Conservation (phyloP, 30 jellyfish, hydroid and myxozoan species). For the Sanderia malayensis region DNA sequence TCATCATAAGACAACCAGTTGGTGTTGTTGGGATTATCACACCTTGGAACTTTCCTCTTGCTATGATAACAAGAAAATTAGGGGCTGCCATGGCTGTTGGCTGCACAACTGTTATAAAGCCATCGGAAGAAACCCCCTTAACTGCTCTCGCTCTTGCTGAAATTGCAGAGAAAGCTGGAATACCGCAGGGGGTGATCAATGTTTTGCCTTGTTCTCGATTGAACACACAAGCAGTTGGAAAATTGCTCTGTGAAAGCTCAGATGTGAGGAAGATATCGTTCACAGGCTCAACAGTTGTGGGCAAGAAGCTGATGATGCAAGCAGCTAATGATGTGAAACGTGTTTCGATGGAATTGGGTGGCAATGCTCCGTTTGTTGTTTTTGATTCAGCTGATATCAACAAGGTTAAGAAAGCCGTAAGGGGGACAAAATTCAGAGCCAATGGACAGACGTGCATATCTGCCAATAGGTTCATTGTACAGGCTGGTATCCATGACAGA, state of each 20-base stretch:
- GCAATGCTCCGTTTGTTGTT: conserved; percentile 92
- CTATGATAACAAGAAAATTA: conserved; percentile 61
- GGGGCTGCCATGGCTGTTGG: conserved; percentile 92
- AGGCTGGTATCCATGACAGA: conserved; percentile 63
- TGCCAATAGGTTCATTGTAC: conserved; percentile 89
- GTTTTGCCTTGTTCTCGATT: conserved; percentile 62
- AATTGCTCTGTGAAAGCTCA: conserved; percentile 21
- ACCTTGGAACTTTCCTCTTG: conserved; percentile 87
- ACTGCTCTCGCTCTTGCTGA: conserved; percentile 73
- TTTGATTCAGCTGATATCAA: conserved; percentile 81
- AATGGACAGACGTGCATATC: conserved; percentile 95
- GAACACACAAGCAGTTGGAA: conserved; percentile 42
- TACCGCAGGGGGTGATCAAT: conserved; percentile 68
- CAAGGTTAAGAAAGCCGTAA: conserved; percentile 55
- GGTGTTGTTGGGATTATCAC: conserved; percentile 82
- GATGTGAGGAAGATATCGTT: conserved; percentile 67
- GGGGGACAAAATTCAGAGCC: conserved; percentile 74
- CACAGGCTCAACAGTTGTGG: conserved; percentile 95
- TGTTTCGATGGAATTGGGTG: conserved; percentile 93
- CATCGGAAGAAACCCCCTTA: conserved; percentile 83
- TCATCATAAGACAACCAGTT: conserved; percentile 63
- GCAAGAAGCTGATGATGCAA: conserved; percentile 69
- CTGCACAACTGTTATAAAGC: conserved; percentile 67
- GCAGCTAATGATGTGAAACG: conserved; percentile 82
- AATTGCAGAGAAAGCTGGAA: conserved; percentile 39